These are phyloP conservation scores for Stenchaetothrips biformis DNA, from an alignment of 2,888 invertebrate species.

Conservation along the genomic window DNA sequence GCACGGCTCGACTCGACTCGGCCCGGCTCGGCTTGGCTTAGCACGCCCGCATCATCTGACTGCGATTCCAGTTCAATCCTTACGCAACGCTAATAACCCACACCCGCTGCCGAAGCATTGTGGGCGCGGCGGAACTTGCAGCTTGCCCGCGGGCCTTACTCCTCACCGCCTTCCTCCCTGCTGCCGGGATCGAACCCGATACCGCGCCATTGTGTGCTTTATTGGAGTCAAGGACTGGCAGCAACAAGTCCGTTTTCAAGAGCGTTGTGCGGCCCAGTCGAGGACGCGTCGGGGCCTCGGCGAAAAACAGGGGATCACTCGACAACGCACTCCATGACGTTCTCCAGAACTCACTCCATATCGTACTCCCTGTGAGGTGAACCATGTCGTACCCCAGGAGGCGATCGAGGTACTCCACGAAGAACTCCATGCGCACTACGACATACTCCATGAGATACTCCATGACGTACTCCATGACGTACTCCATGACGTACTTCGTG, in stretches of 20 bases:
- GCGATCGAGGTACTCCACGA: no score
- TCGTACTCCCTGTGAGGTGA: no score
- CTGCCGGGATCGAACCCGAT: background rate
- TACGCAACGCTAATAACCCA: slow-evolving; percentile 20
- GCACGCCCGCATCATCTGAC: background rate
- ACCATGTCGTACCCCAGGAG: no score
- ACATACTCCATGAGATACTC: no score
- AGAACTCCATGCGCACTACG: no score
- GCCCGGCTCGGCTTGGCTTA: background rate
- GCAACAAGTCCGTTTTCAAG: background rate
- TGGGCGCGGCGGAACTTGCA: no score
- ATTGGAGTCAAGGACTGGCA: no score
- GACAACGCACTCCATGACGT: background rate
- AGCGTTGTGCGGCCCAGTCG: background rate
- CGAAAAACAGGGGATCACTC: background rate
- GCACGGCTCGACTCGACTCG: background rate
- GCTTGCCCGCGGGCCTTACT: no score
- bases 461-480: no score
- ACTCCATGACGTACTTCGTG: no score
- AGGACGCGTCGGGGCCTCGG: background rate
- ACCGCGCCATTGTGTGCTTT: background rate
- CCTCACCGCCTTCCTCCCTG: background rate
- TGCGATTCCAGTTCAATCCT: slow-evolving; percentile 19
- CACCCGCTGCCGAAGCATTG: background rate
- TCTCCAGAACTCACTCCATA: background rate